Evolutionary conservation across 2,113 vertebrate genomes (phyloP), one percentile per base, ranked within the genome.

Genomic region (Lepus europaeus): DNA sequence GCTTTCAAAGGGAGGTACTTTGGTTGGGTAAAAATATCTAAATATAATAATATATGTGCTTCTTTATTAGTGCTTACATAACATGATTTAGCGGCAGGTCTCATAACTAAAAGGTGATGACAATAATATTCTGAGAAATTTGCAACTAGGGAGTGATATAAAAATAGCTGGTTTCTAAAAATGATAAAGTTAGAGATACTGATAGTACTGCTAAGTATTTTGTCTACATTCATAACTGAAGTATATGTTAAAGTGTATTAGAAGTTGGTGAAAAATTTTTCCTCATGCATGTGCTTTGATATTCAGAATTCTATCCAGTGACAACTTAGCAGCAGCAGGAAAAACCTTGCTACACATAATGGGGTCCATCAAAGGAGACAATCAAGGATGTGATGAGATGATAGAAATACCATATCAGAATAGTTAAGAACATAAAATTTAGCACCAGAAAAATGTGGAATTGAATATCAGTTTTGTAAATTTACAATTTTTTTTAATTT

Each of bases 41-140:
- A 13, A 17, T 12, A 31, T 39, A 3, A 6, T 45, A 9, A 63
- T 83, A 70, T 16, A 49, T 66, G 23, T 76, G 6, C 31, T 90
- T 72, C 78, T 82, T 77, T 59, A 39, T 33, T 59, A 51, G 17
- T 80, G 9, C 31, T 20, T 66, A 59, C 69, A 79, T 78, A 80
- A 64, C 0, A 82, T 80, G 56, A 20, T 78, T 89, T 51, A 73
- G n/a, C 33, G 53, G 23, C 45, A 79, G 12, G 10, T 25, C n/a
- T 80, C 92, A 33, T 9, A 89, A 49, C 53, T 53, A 72, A 91
- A 45, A 45, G 45, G 45, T 45, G 45, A 45, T 91, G 49, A 33
- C 13, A 53, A 49, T 61, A 53, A 25, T 76, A 90, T 82, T 94
- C 86, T 89, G 91, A 94, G 33, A 53, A 80, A 68, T 76, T 90